Conservation (phyloP, 2,797 vertebrate species). For the Tragopan temminckii region DNA sequence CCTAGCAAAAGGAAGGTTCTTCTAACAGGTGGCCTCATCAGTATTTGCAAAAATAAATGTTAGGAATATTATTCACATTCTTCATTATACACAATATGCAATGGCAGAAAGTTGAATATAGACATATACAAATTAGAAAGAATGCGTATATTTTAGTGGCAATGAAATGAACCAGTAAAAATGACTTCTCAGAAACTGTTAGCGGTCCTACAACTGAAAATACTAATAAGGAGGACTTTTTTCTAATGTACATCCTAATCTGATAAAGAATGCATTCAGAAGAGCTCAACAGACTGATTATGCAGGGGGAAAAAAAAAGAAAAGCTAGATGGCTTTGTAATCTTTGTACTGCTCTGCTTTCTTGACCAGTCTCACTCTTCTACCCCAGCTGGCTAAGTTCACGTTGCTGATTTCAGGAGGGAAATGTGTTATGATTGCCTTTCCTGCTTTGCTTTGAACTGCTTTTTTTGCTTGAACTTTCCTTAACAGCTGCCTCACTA, state of each 20-base stretch:
- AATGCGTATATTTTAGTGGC: background rate
- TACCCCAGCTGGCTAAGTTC: background rate
- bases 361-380: background rate
- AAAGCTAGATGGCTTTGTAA: background rate
- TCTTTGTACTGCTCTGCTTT: background rate
- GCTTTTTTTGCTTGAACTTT: background rate
- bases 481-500: background rate
- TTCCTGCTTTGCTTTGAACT: background rate
- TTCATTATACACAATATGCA: background rate
- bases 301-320: background rate
- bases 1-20: background rate
- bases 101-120: background rate
- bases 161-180: background rate
- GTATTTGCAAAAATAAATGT: background rate
- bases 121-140: background rate
- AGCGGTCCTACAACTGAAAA: background rate
- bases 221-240: background rate
- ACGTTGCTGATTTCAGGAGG: background rate
- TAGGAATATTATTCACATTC: background rate
- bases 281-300: background rate
- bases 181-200: background rate
- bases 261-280: constrained; percentile 7
- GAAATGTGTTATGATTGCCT: background rate
- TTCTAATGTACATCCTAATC: background rate
- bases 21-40: background rate